phyloP scores from a whole-genome alignment of 2,888 invertebrate genomes.

The Mimachlamys varia region DNA sequence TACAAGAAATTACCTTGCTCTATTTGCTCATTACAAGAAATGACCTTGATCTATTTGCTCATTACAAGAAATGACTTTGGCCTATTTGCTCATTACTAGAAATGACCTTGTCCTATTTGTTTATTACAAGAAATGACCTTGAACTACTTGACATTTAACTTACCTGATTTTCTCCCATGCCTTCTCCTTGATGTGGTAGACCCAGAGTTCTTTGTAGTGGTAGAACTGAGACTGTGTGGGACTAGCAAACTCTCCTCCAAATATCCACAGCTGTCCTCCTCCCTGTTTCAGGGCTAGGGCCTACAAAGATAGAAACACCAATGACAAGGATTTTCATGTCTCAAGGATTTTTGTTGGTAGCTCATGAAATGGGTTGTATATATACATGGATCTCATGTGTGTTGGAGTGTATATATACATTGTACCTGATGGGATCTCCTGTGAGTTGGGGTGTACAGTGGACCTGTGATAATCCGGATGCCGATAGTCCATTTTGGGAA shows the following conservation, averaged over 20 bases:
- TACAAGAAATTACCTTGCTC: no score
- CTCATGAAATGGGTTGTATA: no score
- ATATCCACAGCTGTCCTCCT: slow-evolving; percentile 85
- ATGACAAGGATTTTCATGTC: neutral
- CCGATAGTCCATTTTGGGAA: no score
- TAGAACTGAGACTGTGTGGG: slow-evolving; percentile 95
- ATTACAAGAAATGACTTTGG: no score
- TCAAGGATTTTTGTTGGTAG: no score
- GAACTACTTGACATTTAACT: neutral
- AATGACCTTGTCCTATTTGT: no score
- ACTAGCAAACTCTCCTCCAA: slow-evolving; percentile 96
- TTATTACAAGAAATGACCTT: neutral
- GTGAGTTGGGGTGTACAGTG: no score
- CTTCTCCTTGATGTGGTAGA: slow-evolving; percentile 86
- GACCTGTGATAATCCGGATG: no score
- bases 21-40: neutral
- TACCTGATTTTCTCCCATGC: slow-evolving; percentile 91
- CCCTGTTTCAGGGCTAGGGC: slow-evolving; percentile 86
- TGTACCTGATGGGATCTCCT: slow-evolving; percentile 93
- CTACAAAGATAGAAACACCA: slow-evolving; percentile 63
- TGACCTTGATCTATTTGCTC: neutral
- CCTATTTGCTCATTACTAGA: no score
- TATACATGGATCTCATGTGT: no score
- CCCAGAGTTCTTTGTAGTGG: slow-evolving; percentile 96
- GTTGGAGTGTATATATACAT: slow-evolving; percentile 8